phyloP scores from a whole-genome alignment of 2,888 invertebrate genomes.

The Lycocerus yunnanus region DNA sequence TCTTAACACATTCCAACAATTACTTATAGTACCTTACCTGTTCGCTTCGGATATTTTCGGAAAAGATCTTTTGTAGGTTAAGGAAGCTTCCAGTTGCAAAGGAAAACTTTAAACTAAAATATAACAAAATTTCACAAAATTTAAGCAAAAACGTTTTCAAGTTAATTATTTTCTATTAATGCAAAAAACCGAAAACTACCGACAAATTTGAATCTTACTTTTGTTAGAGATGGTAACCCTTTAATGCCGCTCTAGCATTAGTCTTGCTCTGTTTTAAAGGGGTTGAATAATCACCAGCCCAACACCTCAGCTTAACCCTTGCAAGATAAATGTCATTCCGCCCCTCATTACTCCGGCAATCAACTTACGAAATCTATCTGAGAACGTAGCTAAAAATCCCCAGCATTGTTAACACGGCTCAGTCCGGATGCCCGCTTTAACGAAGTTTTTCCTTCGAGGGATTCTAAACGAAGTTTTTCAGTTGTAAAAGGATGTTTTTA shows the following conservation, averaged over 20 bases:
- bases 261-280: conserved; percentile 54
- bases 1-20: conserved; percentile 37
- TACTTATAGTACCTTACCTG: conserved; percentile 24
- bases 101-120: neutral
- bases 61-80: neutral
- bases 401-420: conserved; percentile 49
- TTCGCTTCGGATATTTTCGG: conserved; percentile 17
- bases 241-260: conserved; percentile 53
- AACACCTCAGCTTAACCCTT: conserved; percentile 53
- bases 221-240: conserved; percentile 42
- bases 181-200: neutral
- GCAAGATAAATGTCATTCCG: conserved; percentile 56
- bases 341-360: conserved; percentile 53
- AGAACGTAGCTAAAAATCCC: conserved; percentile 47
- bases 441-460: conserved; percentile 50
- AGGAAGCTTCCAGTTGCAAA: neutral
- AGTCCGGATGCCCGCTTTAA: conserved; percentile 40
- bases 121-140: neutral
- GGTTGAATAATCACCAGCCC: conserved; percentile 54
- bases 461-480: conserved; percentile 53
- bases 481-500: conserved; percentile 54
- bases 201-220: conserved; percentile 7
- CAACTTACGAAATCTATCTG: conserved; percentile 49
- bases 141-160: neutral
- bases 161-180: neutral